phyloP scores from a whole-genome alignment of 2,113 vertebrate genomes.

The Menura novaehollandiae region DNA sequence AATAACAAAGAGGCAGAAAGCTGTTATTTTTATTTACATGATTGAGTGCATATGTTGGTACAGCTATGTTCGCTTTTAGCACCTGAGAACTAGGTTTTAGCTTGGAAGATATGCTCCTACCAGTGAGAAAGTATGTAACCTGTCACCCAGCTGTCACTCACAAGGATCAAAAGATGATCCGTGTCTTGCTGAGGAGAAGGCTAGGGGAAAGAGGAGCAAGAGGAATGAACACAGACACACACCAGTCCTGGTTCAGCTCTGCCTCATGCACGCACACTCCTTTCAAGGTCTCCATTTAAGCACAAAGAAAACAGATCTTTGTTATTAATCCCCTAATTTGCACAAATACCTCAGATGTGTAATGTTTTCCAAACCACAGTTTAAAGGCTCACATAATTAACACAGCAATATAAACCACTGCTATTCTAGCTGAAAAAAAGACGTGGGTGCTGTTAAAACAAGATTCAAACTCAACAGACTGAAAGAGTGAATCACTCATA shows the following conservation, averaged over 20 bases:
- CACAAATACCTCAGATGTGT: slow-evolving; percentile 1
- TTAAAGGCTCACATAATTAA: slow-evolving; percentile 40
- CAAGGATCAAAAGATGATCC: accelerated
- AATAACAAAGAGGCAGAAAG: background rate
- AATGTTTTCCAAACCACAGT: slow-evolving; percentile 44
- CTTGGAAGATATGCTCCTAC: background rate
- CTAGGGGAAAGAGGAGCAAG: background rate
- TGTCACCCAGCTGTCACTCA: background rate
- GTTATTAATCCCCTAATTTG: slow-evolving; percentile 42
- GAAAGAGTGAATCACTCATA: background rate
- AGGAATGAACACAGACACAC: background rate
- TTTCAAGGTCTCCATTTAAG: background rate
- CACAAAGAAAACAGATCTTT: background rate
- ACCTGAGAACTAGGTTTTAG: background rate
- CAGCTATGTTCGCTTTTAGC: background rate
- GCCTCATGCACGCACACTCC: background rate
- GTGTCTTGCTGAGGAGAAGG: background rate
- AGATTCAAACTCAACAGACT: background rate
- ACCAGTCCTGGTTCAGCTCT: background rate
- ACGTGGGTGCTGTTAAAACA: background rate
- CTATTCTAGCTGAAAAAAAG: background rate
- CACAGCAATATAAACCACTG: background rate
- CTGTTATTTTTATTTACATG: background rate
- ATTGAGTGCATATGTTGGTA: background rate
- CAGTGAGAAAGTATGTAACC: background rate